Base-by-base conservation (phyloP, 2,888 invertebrate genomes). In the Harpalus rubripes region DNA sequence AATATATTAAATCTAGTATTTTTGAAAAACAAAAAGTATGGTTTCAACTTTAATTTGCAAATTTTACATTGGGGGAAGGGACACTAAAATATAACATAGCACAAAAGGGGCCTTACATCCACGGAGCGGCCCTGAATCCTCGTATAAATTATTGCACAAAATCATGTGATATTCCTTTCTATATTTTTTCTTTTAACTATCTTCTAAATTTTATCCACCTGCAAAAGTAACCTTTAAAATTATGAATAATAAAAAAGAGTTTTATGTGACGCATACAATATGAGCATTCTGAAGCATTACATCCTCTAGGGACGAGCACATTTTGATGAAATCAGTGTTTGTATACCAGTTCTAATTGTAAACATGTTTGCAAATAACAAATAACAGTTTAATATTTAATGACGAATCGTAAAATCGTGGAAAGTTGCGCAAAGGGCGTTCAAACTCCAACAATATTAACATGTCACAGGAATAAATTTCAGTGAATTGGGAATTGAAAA, bases 401-500 rank as follows among this genome's bases (percentile, higher is more conserved):
- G 81, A 44, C 41, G 52, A 65, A 81, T 65, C 65, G 81, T 81
- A 80, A 80, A 80, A 80, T 61, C 59, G 26, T 5, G 59, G 12
- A 59, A 59, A 39, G 44, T 74, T 52, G 79, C 0, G 32, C 12
- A 39, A 41, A 80, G 59, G 15, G 41, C 58, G 18, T 22, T 59
- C 12, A 61, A 32, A 52, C 22, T 76, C n/a, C 15, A 80, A 39
- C 79, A 80, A 80, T 81, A 81, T 81, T 22, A 81, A 61, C 44
- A 81, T 81, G 81, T 81, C 81, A 81, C 44, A 65, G 41, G 61
- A 83, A 83, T 83, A 76, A 83, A 83, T 83, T 83, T 39, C 74
- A 44, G 10, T 18, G 83, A 44, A 74, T 76, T 59, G 74, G 16
- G 76, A 83, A 83, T 83, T 83, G 83, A 83, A 83, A 83, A 83